Conservation (phyloP, 2,797 vertebrate species). For the Erithacus rubecula region DNA sequence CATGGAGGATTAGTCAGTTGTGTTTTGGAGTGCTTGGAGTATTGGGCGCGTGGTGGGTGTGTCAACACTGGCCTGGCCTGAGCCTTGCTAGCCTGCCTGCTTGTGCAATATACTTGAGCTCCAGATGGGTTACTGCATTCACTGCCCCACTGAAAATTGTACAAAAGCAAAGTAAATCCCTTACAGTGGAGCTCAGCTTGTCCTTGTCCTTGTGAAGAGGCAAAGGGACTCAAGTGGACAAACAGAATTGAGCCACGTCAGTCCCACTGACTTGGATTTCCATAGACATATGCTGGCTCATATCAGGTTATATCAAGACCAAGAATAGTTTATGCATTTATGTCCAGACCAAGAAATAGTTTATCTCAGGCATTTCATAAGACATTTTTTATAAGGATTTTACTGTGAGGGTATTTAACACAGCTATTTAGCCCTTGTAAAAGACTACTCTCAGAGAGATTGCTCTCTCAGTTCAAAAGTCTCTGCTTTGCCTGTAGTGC, state of each 20-base stretch:
- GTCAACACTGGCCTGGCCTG: background rate
- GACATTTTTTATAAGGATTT: background rate
- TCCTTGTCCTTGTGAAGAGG: background rate
- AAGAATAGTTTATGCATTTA: background rate
- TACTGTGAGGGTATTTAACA: background rate
- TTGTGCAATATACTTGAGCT: background rate
- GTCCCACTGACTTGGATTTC: background rate
- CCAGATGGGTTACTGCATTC: background rate
- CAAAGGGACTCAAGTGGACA: background rate
- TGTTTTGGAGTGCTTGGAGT: background rate
- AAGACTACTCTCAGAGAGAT: background rate
- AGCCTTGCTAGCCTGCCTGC: background rate
- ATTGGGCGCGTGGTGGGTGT: background rate
- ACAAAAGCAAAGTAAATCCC: background rate
- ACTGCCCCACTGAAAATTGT: background rate
- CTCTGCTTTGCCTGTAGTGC: background rate
- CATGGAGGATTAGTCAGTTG: background rate
- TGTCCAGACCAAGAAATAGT: background rate
- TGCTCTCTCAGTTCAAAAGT: background rate
- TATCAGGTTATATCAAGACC: background rate
- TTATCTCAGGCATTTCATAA: background rate
- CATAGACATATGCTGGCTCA: accelerated
- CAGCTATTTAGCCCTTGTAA: background rate
- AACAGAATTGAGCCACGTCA: background rate
- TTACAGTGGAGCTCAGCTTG: background rate